Conservation (phyloP, 2,888 invertebrate species). For the Caenorhabditis panamensis region DNA sequence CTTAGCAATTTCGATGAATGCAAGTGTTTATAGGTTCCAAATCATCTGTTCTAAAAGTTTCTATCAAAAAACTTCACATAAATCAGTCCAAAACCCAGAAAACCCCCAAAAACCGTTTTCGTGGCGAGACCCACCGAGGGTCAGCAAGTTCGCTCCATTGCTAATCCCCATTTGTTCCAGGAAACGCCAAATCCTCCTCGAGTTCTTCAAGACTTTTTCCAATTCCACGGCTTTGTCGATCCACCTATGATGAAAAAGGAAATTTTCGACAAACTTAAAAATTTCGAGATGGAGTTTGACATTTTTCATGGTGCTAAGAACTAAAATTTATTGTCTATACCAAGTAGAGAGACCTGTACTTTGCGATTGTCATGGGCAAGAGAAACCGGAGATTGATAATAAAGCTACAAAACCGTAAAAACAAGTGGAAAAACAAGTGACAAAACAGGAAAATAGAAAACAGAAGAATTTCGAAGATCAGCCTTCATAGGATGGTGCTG, state of each 20-base stretch:
- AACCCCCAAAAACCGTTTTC: no score
- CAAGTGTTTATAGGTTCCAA: no score
- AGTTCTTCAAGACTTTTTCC: conserved; percentile 5
- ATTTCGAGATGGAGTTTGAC: conserved; percentile 3
- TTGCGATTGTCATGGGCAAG: background rate
- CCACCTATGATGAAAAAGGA: conserved; percentile 21
- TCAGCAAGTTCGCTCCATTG: no score
- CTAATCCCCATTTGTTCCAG: background rate
- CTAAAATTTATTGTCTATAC: background rate
- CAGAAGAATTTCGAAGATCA: no score
- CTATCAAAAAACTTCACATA: no score
- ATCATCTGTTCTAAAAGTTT: no score
- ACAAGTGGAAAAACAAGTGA: background rate
- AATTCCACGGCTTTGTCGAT: conserved; percentile 7
- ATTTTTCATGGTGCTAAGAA: conserved; percentile 21
- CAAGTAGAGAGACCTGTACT: background rate
- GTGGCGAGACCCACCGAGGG: background rate
- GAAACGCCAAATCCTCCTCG: background rate
- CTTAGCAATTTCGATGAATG: no score
- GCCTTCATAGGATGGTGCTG: no score
- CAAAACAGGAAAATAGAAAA: no score
- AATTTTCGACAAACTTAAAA: conserved; percentile 19
- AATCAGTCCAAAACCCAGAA: no score
- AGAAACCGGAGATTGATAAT: background rate
- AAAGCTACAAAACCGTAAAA: background rate